These are phyloP conservation scores for Mythimna albipuncta DNA, from an alignment of 2,888 invertebrate genomes.

Conservation along the genomic window DNA sequence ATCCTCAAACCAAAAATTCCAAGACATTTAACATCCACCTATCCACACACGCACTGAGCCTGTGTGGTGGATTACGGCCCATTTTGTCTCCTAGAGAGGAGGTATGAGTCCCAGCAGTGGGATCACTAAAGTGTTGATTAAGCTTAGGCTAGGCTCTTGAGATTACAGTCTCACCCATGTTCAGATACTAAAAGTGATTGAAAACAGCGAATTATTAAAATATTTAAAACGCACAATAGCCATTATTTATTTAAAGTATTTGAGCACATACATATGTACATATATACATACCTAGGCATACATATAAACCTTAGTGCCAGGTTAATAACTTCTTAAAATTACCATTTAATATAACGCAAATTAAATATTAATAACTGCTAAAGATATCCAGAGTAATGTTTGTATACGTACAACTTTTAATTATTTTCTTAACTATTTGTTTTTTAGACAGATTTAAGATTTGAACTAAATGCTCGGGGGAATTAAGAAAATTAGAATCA, in stretches of 20 bases:
- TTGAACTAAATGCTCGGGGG: conserved; percentile 50
- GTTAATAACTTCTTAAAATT: conserved; percentile 54
- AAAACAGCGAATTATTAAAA: conserved; percentile 62
- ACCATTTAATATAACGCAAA: conserved; percentile 53
- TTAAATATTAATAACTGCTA: conserved; percentile 22
- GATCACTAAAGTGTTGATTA: no score
- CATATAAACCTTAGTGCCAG: conserved; percentile 58
- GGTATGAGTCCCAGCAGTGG: no score
- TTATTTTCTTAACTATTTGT: conserved; percentile 40
- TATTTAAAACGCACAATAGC: conserved; percentile 64
- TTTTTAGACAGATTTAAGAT: conserved; percentile 41
- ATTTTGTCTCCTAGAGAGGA: no score
- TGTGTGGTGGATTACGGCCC: no score
- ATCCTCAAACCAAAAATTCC: no score
- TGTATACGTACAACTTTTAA: conserved; percentile 32
- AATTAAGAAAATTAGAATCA: conserved; percentile 63
- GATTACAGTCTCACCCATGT: background rate
- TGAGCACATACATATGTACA: conserved; percentile 66
- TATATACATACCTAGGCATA: conserved; percentile 62
- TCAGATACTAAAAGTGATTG: conserved; percentile 25
- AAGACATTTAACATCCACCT: no score
- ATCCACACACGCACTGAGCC: no score
- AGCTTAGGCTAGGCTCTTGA: background rate
- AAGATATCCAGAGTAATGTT: conserved; percentile 32
- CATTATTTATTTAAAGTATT: conserved; percentile 65